Evolutionary conservation across 2,113 vertebrate genomes (phyloP).

Genomic region (Chamaetylas fuelleborni): DNA sequence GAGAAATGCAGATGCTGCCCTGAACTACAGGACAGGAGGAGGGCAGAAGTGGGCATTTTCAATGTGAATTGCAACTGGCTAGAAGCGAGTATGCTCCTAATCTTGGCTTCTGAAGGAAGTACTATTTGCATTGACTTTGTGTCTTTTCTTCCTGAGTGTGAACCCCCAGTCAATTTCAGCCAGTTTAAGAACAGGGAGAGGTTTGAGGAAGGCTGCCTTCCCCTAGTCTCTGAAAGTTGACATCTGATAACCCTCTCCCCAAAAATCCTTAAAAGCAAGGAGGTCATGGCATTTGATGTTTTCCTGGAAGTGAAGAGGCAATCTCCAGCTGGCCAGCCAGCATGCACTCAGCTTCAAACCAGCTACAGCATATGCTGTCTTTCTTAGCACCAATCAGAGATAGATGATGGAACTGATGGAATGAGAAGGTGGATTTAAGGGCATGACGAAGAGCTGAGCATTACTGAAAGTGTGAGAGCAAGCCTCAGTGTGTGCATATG

Average conservation of each 20-base stretch:
- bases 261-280: not conserved
- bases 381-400: not conserved
- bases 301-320: not conserved
- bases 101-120: not conserved
- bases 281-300: not conserved
- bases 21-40: not conserved
- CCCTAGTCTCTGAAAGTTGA: not conserved
- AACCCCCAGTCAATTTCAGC: not conserved
- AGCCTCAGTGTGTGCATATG: not conserved
- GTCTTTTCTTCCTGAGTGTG: not conserved
- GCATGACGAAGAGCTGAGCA: accelerated
- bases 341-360: not conserved
- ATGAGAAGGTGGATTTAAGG: not conserved
- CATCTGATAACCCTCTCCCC: not conserved
- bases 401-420: not conserved
- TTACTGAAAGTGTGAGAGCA: not conserved
- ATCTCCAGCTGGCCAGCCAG: not conserved
- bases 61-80: not conserved
- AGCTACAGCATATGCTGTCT: not conserved
- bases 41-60: not conserved
- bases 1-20: not conserved
- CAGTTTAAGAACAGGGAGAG: not conserved
- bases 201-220: not conserved
- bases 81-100: not conserved
- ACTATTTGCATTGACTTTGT: not conserved